These are phyloP conservation scores for Urechis unicinctus DNA, from an alignment of 2,888 invertebrate species.

Conservation along the genomic window DNA sequence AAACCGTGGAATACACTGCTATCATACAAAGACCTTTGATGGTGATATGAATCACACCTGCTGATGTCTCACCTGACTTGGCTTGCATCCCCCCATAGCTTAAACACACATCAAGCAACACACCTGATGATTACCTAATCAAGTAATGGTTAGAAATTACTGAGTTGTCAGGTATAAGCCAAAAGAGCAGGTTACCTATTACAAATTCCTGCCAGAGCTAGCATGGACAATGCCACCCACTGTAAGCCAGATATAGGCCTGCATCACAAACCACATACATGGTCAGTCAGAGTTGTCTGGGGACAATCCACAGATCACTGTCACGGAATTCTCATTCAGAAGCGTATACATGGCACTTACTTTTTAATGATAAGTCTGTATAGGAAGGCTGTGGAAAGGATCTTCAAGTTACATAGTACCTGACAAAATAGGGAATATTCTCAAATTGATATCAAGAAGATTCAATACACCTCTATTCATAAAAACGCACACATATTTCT, in stretches of 20 bases:
- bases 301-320: no score
- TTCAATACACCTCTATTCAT: no score
- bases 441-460: no score
- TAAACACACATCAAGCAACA: no score
- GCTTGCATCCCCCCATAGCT: conserved; percentile 38
- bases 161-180: no score
- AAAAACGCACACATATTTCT: no score
- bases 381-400: conserved; percentile 45
- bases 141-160: no score
- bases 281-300: no score
- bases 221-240: conserved; percentile 38
- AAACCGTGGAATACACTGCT: conserved; percentile 35
- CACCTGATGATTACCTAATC: not conserved
- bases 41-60: conserved; percentile 37
- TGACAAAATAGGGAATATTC: no score
- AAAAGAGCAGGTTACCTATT: conserved; percentile 44
- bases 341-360: conserved; percentile 19
- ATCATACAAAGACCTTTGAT: conserved; percentile 44
- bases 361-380: conserved; percentile 47
- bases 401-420: conserved; percentile 49
- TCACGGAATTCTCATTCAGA: no score
- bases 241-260: conserved; percentile 35
- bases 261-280: conserved; percentile 1
- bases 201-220: conserved; percentile 38
- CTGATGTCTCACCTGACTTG: conserved; percentile 16